phyloP scores from a whole-genome alignment of 2,888 invertebrate genomes.

The Eristalis pertinax region DNA sequence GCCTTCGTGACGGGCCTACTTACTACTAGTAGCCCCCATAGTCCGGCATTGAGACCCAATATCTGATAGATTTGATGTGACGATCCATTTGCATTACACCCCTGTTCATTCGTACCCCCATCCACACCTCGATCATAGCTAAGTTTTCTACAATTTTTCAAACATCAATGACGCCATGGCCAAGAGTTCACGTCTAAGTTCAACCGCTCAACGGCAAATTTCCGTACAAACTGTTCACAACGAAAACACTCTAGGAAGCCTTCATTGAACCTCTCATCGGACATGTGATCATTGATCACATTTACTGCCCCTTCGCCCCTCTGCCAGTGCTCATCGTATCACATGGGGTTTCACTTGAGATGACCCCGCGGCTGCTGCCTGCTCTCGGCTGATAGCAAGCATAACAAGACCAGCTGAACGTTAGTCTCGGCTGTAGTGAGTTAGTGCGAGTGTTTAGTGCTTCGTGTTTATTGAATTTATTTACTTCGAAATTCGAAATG shows the following conservation, averaged over 20 bases:
- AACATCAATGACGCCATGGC: too few species aligned
- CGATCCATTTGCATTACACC: too few species aligned
- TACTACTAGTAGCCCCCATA: too few species aligned
- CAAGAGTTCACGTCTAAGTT: background rate
- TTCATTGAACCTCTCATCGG: background rate
- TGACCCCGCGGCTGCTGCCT: slow-evolving; percentile 4
- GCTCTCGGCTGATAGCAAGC: background rate
- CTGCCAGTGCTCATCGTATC: background rate
- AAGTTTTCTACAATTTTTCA: too few species aligned
- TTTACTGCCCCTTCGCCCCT: background rate
- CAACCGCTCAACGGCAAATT: background rate
- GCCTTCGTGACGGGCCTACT: too few species aligned
- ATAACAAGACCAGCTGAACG: background rate
- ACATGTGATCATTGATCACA: background rate
- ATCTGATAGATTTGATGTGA: too few species aligned
- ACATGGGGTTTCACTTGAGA: slow-evolving; percentile 3
- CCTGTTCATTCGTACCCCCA: too few species aligned
- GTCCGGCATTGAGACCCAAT: too few species aligned
- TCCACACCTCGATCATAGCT: too few species aligned
- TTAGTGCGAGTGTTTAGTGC: slow-evolving; percentile 2
- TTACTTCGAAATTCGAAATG: background rate
- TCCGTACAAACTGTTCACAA: background rate
- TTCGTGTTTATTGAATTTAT: slow-evolving; percentile 7
- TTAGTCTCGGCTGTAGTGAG: slow-evolving; percentile 8
- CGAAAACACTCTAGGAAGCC: background rate